Base-by-base conservation (phyloP, 2,888 invertebrate species). In the Leptinotarsa tumamoca region DNA sequence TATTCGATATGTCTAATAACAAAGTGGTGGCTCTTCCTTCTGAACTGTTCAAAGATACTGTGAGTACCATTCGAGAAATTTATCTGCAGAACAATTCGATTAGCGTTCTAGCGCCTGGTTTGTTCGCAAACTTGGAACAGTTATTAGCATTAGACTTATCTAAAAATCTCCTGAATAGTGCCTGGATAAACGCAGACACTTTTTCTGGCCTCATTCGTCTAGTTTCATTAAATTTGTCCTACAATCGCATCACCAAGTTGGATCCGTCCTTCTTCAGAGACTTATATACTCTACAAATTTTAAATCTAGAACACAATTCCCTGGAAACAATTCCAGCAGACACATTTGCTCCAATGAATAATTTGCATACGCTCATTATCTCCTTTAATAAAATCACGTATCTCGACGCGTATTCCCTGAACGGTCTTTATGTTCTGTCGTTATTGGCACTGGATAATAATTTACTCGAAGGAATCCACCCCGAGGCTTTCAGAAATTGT, bases 11-110 rank as follows among this genome's bases (percentile, higher is more conserved):
- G 73, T 96, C 97, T 51, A 95, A 95, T 84, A 98, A 98, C 89
- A 94, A 95, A 90, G 93, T 98, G 80, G 95, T 95, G 56, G 95
- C 95, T 71, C 90, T 98, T 82, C 97, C 98, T 63, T 93, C 95
- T 79, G 94, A 95, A 85, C 89, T 98, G 80, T 96, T 98, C 86
- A 91, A 92, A 86, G 96, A 96, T 89, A 92, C 93, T 84, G 90
- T 93, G 71, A 92, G 93, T 80, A 93, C 94, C 78, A 93, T 97
- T 83, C 95, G 95, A 89, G 96, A 97, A 89, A 93, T 97, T 85
- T 95, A 96, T 89, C 90, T 97, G 86, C 95, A 96, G 89, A 97
- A 97, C 89, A 97, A 97, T 90, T 95, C 96, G 27, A 94, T 98
- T 83, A 94, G 94, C 87, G 94, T 94, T 66, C 90, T 97, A 81